Conservation (phyloP, 23 tunicate species). For the Styela plicata region DNA sequence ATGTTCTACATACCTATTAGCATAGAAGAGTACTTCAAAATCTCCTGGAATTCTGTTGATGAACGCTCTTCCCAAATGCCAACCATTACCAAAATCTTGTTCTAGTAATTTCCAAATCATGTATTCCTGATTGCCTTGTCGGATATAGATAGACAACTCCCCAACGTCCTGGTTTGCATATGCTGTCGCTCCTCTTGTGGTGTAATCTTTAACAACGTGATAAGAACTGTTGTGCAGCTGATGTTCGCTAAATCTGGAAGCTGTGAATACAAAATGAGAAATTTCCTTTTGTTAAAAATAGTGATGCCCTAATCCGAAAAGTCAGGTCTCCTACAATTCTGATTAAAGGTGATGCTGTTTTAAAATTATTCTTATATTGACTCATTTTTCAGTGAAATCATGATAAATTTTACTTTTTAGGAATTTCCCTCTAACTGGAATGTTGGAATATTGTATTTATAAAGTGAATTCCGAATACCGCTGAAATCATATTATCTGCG, state of each 20-base stretch:
- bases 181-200: conserved; percentile 50
- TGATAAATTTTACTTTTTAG: too few species aligned
- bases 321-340: too few species aligned
- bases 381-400: too few species aligned
- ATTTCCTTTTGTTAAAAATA: not conserved
- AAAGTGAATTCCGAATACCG: too few species aligned
- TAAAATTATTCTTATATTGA: too few species aligned
- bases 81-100: conserved; percentile 62
- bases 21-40: conserved; percentile 67
- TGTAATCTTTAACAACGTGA: conserved; percentile 6
- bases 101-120: conserved; percentile 69
- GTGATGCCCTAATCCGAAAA: too few species aligned
- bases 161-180: conserved; percentile 86
- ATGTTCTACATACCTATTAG: too few species aligned
- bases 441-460: too few species aligned
- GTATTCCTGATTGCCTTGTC: conserved; percentile 59
- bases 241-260: not conserved
- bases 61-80: conserved; percentile 51
- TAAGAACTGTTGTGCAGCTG: not conserved
- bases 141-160: conserved; percentile 59
- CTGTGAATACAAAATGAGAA: not conserved
- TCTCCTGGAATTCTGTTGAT: conserved; percentile 66
- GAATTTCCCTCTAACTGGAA: too few species aligned
- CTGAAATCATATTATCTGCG: too few species aligned
- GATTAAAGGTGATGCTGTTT: too few species aligned